Percentiles rank a stretch among this genome's conserved stretches.
Conservation (phyloP, 2,797 vertebrate genomes). For the Arnoldichthys spilopterus region DNA sequence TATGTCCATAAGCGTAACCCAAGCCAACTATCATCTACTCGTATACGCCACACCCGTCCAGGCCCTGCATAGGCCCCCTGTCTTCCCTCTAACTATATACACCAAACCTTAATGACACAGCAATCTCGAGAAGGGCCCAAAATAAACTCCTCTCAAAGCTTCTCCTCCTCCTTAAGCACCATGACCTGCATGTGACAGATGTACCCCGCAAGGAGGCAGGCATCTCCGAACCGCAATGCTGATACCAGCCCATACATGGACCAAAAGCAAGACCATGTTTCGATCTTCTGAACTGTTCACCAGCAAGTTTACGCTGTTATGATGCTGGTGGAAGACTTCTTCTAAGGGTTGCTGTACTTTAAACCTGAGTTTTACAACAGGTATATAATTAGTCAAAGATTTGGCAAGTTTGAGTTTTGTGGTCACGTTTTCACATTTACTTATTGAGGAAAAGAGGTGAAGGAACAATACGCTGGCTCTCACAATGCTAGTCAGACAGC, state of each 20-base stretch:
- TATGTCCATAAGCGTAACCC: slow-evolving; percentile 32
- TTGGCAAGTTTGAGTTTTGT: slow-evolving; percentile 3
- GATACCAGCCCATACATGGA: not conserved
- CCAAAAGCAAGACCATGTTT: not conserved
- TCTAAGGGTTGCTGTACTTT: slow-evolving; percentile 26
- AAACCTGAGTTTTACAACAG: slow-evolving; percentile 19
- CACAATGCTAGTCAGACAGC: slow-evolving; percentile 24
- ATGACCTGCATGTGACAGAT: slow-evolving; percentile 38
- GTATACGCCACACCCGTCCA: slow-evolving; percentile 36
- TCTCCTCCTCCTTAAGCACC: slow-evolving; percentile 24
- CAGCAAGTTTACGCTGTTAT: not conserved
- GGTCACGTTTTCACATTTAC: not conserved
- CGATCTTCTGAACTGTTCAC: not conserved
- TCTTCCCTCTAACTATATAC: slow-evolving; percentile 54
- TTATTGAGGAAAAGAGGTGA: slow-evolving; percentile 10
- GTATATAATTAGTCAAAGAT: slow-evolving; percentile 40
- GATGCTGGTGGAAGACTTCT: slow-evolving; percentile 16
- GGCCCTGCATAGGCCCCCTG: slow-evolving; percentile 12
- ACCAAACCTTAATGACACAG: slow-evolving; percentile 60
- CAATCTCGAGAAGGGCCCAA: slow-evolving; percentile 48
- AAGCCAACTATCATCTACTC: slow-evolving; percentile 38
- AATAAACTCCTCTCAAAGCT: slow-evolving; percentile 51
- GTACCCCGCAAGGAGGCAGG: not conserved
- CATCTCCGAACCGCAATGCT: slow-evolving; percentile 2
- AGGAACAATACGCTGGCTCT: slow-evolving; percentile 29